phyloP scores from a whole-genome alignment of 2,113 vertebrate species.

The Dinomys branickii region DNA sequence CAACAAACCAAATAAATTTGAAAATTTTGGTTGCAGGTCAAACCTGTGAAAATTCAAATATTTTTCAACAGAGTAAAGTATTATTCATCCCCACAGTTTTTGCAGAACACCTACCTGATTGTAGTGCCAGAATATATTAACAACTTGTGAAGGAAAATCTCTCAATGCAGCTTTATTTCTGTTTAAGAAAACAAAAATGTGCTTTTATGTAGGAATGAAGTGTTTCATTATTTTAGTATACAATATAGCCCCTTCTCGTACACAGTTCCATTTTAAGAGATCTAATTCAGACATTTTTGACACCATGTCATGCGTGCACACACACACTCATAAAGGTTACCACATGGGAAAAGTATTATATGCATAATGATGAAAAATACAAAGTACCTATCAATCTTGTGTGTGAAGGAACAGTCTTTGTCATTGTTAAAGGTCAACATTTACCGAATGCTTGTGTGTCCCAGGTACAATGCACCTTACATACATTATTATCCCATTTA shows the following conservation, averaged over 20 bases:
- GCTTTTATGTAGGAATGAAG: conserved; percentile 15
- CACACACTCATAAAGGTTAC: neutral
- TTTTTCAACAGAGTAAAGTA: conserved; percentile 13
- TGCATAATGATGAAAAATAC: neutral
- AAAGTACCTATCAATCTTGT: neutral
- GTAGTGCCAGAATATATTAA: neutral
- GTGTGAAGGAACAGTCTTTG: neutral
- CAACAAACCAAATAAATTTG: neutral
- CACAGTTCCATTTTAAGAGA: neutral
- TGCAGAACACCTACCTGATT: neutral
- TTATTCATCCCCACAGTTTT: neutral
- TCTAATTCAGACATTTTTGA: neutral
- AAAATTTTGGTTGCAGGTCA: neutral
- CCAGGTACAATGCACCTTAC: neutral
- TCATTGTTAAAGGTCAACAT: neutral
- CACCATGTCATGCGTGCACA: neutral
- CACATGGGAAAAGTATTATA: neutral
- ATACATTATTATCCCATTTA: neutral
- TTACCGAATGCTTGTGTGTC: neutral
- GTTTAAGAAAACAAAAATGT: neutral
- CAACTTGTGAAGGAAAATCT: conserved; percentile 20
- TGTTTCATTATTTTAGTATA: conserved; percentile 11
- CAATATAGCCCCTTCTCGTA: neutral
- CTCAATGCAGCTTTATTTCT: neutral
- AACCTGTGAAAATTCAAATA: neutral